Percentiles rank a stretch among this genome's conserved stretches.
Evolutionary conservation across 2,888 invertebrate genomes (phyloP).

Genomic region (Melanostoma mellinum): DNA sequence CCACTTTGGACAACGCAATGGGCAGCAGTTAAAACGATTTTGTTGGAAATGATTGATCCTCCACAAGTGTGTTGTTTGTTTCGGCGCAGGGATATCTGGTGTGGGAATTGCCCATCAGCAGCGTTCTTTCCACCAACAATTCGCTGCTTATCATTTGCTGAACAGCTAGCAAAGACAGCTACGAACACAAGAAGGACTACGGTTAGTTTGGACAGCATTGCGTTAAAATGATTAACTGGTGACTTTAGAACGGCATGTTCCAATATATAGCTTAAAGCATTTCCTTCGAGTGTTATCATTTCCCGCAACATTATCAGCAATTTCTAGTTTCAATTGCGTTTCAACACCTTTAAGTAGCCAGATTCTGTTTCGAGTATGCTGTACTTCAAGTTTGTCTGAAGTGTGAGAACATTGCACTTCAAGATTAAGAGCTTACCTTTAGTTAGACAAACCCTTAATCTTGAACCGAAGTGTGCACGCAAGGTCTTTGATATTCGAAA

Average conservation of each 20-base stretch:
- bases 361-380: slow-evolving; percentile 3
- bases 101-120: slow-evolving; percentile 78
- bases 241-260: neutral
- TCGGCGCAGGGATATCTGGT: slow-evolving; percentile 79
- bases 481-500: no score
- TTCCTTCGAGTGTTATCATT: slow-evolving; percentile 27
- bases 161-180: slow-evolving; percentile 10
- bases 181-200: slow-evolving; percentile 9
- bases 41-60: slow-evolving; percentile 77
- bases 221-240: slow-evolving; percentile 20
- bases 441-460: no score
- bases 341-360: slow-evolving; percentile 23
- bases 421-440: neutral
- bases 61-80: slow-evolving; percentile 77
- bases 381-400: neutral
- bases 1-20: slow-evolving; percentile 78
- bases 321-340: slow-evolving; percentile 30
- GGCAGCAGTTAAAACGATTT: slow-evolving; percentile 78
- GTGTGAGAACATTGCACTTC: neutral
- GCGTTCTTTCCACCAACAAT: slow-evolving; percentile 80
- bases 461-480: no score
- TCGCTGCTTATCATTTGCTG: slow-evolving; percentile 62
- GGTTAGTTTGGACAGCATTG: slow-evolving; percentile 45
- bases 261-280: slow-evolving; percentile 41
- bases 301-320: slow-evolving; percentile 1